Conservation (phyloP, 2,113 vertebrate species). For the Camelus bactrianus region DNA sequence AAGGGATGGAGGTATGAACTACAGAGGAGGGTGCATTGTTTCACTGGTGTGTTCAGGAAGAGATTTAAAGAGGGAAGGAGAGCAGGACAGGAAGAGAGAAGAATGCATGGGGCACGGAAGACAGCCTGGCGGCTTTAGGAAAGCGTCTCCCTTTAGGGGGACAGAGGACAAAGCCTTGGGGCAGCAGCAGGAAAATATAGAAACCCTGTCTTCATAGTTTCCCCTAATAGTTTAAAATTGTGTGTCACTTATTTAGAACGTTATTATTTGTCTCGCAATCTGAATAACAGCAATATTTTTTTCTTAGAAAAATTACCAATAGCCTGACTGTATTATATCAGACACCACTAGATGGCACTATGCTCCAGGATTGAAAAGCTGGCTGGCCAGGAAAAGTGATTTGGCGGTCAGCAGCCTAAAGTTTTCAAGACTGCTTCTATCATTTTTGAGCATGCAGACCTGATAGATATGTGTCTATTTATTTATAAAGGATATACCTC, state of each 20-base stretch:
- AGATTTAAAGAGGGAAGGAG: not conserved
- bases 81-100: not conserved
- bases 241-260: not conserved
- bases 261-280: not conserved
- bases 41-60: not conserved
- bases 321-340: slow-evolving; percentile 49
- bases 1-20: not conserved
- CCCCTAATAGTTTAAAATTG: not conserved
- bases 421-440: not conserved
- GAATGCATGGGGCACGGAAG: not conserved
- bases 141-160: not conserved
- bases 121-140: not conserved
- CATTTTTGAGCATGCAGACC: not conserved
- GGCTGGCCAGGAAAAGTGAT: not conserved
- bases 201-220: not conserved
- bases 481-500: not conserved
- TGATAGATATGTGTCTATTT: not conserved
- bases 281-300: not conserved
- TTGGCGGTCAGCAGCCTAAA: not conserved
- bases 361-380: slow-evolving; percentile 35
- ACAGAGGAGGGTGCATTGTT: no score
- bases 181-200: not conserved
- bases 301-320: not conserved
- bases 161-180: not conserved
- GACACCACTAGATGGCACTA: slow-evolving; percentile 84